phyloP scores from a whole-genome alignment of 2,888 invertebrate species.

The Ellobium chinense region DNA sequence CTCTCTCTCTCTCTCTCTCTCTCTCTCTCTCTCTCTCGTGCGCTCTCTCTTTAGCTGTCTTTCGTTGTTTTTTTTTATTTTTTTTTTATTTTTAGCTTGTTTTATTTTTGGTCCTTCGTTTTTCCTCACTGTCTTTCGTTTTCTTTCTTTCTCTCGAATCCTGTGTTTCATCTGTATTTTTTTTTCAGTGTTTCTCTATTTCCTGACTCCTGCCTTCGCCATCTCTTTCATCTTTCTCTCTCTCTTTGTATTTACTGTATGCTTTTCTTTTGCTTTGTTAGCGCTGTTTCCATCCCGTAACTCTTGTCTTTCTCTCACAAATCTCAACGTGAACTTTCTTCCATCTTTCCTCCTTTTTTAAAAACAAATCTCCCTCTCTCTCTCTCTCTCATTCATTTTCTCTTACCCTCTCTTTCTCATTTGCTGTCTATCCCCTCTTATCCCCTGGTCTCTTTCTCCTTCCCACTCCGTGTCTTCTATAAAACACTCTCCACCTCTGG shows the following conservation, averaged over 20 bases:
- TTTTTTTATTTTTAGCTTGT: not conserved
- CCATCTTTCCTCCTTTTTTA: not conserved
- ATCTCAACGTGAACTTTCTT: no score
- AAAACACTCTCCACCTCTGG: not conserved
- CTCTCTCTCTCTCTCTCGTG: slow-evolving; percentile 4
- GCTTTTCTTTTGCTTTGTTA: not conserved
- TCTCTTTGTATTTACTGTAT: not conserved
- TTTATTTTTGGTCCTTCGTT: not conserved
- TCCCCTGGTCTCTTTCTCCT: not conserved
- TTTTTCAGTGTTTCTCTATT: slow-evolving; percentile 3
- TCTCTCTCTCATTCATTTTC: not conserved
- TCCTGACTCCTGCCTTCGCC: not conserved
- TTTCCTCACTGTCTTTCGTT: not conserved
- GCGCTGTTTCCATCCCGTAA: not conserved
- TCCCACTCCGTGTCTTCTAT: not conserved
- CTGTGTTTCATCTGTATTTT: not conserved
- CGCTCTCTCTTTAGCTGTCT: slow-evolving; percentile 13
- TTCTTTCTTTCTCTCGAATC: not conserved
- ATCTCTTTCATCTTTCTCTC: slow-evolving; percentile 11
- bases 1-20: slow-evolving; percentile 15
- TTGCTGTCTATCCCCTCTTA: not conserved
- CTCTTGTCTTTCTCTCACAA: no score
- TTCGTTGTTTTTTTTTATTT: not conserved
- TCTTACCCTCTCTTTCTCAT: not conserved
- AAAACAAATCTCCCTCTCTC: not conserved